Evolutionary conservation across 2,888 invertebrate genomes (phyloP), one percentile per base, ranked within the genome.

Genomic region (Dasysyrphus tricinctus): DNA sequence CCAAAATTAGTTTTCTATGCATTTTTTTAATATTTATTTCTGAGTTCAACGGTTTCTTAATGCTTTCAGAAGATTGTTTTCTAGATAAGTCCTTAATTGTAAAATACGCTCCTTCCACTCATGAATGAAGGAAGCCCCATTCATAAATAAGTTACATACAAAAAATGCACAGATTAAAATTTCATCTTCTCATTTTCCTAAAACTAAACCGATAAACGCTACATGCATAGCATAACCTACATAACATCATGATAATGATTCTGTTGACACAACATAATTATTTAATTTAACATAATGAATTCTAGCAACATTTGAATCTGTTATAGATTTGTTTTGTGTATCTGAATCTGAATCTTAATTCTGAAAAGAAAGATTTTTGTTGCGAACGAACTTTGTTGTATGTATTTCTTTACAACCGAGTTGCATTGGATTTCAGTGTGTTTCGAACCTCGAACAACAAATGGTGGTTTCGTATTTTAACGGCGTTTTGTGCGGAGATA

Each of bases 341-440:
- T 54, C 54, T 39, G 51, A 69, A 59, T 12, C 19, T 24, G n/a
- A n/a, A n/a, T n/a, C n/a, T 11, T 3, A 56, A 56, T 5, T 9
- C 37, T 12, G n/a, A 1, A 37, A 16, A 37, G 9, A 39, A 37
- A 59, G 7, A 59, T 19, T n/a, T 49, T 39, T 69, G 69, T 69
- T 69, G 51, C 51, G 24, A 39, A 54, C 67, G 49, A 47, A 49
- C 34, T 57, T 5, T 49, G 4, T 69, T 39, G 51, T n/a, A n/a
- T n/a, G n/a, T 9, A 49, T 51, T 54, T 54, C 51, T 54, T 69
- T 6, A 14, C n/a, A 51, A n/a, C 24, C n/a, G n/a, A 24, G 80
- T 85, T 80, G 80, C 85, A 70, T 63, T 80, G 49, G 73, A 77
- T 69, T 85, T 85, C 61, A 85, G 85, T 85, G 77, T 85, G 85